Evolutionary conservation across 2,113 vertebrate genomes (phyloP).

Genomic region (Podilymbus podiceps): DNA sequence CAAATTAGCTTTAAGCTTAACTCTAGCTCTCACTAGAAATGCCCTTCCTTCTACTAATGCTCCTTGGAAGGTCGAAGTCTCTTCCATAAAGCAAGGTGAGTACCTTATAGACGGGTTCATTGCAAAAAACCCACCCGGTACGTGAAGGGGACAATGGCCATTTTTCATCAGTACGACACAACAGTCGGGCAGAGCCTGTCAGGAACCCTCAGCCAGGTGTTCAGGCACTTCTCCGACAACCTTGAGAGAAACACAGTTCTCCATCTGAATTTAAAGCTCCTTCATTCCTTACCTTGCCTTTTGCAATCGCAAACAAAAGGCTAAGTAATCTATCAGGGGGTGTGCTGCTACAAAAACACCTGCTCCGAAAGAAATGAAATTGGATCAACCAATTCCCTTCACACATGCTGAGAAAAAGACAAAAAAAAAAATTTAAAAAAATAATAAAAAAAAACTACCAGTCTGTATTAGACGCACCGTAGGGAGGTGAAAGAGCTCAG

Average conservation of each 20-base stretch:
- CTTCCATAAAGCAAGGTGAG: not conserved
- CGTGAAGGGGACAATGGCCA: fast-evolving
- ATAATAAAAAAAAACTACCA: too few relatives aligned
- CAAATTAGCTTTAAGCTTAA: not conserved
- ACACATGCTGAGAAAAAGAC: not conserved
- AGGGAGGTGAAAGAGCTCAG: not conserved
- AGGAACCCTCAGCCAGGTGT: not conserved
- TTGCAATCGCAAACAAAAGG: not conserved
- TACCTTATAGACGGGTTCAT: not conserved
- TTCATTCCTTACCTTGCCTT: not conserved
- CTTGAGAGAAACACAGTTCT: not conserved
- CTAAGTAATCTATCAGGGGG: not conserved
- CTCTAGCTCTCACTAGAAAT: not conserved
- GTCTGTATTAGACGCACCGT: not conserved
- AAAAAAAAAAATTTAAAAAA: not conserved
- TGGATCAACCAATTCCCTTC: not conserved
- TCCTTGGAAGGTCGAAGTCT: not conserved
- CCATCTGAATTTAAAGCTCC: not conserved
- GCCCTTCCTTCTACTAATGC: not conserved
- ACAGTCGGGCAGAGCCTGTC: fast-evolving
- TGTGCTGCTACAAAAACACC: not conserved
- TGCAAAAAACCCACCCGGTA: not conserved
- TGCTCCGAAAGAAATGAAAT: not conserved
- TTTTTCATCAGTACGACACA: not conserved
- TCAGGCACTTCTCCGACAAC: not conserved